A percentile compares a stretch with the other conserved stretches of the same genome.
Evolutionary conservation across 2,797 vertebrate species (phyloP).

Genomic region (Silurus lanzhouensis): DNA sequence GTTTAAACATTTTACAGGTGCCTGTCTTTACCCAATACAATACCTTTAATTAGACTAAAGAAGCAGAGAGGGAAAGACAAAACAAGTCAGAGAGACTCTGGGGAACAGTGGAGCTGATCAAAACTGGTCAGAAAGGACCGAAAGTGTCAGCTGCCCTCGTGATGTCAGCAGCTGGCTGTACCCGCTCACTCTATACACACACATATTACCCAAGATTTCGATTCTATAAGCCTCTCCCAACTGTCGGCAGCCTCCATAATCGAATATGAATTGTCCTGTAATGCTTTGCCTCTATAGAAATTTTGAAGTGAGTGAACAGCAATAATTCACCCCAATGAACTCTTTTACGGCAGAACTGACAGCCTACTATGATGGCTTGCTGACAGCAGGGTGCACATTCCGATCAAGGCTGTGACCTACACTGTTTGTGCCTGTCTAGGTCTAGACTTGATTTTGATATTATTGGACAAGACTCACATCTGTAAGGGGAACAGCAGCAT

Average conservation of each 20-base stretch:
- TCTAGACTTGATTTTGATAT: neutral
- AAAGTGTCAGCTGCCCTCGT: slow-evolving; percentile 29
- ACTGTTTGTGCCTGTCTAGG: slow-evolving; percentile 7
- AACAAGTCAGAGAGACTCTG: neutral
- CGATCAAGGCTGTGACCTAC: slow-evolving; percentile 32
- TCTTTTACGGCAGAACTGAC: slow-evolving; percentile 46
- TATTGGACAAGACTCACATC: slow-evolving; percentile 18
- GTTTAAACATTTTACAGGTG: neutral
- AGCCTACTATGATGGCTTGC: slow-evolving; percentile 44
- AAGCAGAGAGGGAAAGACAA: neutral
- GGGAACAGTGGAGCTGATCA: slow-evolving; percentile 41
- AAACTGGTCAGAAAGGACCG: slow-evolving; percentile 34
- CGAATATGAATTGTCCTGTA: slow-evolving; percentile 54
- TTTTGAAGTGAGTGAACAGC: slow-evolving; percentile 48
- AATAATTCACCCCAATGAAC: slow-evolving; percentile 55
- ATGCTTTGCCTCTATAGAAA: slow-evolving; percentile 41
- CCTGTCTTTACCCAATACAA: neutral
- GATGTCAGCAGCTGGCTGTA: slow-evolving; percentile 40
- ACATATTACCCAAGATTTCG: slow-evolving; percentile 37
- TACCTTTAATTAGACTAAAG: neutral
- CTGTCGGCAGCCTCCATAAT: slow-evolving; percentile 47
- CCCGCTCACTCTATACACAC: slow-evolving; percentile 20
- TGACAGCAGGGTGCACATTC: slow-evolving; percentile 15
- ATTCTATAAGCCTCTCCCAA: slow-evolving; percentile 20
- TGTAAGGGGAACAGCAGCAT: neutral